A percentile compares a stretch with the other conserved stretches of the same genome.
Evolutionary conservation across 2,888 invertebrate genomes (phyloP).

Genomic region (Branchipolynoe longqiensis): DNA sequence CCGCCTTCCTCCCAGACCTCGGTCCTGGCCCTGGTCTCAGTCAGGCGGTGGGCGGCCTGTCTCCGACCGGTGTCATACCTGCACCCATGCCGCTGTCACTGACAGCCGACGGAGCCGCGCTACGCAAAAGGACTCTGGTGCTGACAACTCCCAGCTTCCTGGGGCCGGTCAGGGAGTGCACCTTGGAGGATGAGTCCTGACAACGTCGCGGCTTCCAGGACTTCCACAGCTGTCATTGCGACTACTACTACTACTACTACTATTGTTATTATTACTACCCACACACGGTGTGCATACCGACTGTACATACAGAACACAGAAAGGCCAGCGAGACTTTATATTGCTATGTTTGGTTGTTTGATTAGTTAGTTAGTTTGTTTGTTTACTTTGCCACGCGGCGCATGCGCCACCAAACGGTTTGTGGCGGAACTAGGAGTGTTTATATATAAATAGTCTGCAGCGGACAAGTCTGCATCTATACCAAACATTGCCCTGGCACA

Average conservation of each 20-base stretch:
- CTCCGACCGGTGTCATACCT: background rate
- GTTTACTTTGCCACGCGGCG: background rate
- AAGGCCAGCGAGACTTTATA: background rate
- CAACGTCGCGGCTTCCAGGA: background rate
- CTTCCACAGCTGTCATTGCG: background rate
- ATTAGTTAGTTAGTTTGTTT: background rate
- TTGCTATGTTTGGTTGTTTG: background rate
- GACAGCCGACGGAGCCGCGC: background rate
- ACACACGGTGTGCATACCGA: background rate
- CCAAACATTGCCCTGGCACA: too few relatives aligned
- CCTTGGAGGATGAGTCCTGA: conserved; percentile 37
- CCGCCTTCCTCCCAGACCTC: background rate
- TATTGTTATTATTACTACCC: background rate
- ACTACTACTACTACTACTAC: too few relatives aligned
- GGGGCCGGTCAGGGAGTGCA: conserved; percentile 33
- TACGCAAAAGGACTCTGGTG: background rate
- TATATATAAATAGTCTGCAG: too few relatives aligned
- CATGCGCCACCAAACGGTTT: background rate
- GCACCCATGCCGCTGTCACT: background rate
- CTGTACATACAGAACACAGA: background rate
- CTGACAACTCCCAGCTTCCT: conserved; percentile 39
- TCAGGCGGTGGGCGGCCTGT: background rate
- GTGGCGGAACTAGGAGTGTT: background rate
- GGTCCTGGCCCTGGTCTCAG: background rate
- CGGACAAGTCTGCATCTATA: too few relatives aligned